Conservation (phyloP, 37 sponge, comb jelly and placozoan genomes). For the Hexactinellida sp. region DNA sequence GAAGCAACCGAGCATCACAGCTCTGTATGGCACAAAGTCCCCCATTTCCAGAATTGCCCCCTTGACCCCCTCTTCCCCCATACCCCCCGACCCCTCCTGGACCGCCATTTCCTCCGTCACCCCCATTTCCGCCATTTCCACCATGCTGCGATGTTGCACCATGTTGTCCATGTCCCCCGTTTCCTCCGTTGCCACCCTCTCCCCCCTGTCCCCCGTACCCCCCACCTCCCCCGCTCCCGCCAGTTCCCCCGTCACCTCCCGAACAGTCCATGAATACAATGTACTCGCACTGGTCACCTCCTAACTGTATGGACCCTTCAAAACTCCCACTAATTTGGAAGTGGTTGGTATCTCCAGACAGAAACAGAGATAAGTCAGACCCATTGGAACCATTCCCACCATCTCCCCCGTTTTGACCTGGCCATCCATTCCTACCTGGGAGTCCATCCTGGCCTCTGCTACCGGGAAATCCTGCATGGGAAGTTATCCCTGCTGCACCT, state of each 20-base stretch:
- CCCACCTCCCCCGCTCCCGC: constrained; percentile 59
- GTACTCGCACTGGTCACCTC: constrained; percentile 38
- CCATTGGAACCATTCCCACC: constrained; percentile 52
- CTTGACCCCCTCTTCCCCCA: constrained; percentile 18
- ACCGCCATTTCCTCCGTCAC: constrained; percentile 58
- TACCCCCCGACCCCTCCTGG: constrained; percentile 19
- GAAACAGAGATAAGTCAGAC: constrained; percentile 42
- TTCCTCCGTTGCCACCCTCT: constrained; percentile 41
- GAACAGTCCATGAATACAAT: constrained; percentile 42
- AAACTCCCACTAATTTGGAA: constrained; percentile 31
- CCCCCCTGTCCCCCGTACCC: constrained; percentile 54
- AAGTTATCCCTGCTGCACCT: constrained; percentile 32
- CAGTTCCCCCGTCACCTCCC: constrained; percentile 65
- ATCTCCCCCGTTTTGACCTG: constrained; percentile 28
- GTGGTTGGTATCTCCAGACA: constrained; percentile 36
- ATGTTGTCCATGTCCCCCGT: constrained; percentile 25
- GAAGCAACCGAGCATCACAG: constrained; percentile 12
- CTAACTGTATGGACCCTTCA: constrained; percentile 33
- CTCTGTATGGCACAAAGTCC: constrained; percentile 19
- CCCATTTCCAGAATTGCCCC: background rate
- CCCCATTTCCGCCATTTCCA: constrained; percentile 59
- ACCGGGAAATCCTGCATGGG: constrained; percentile 22
- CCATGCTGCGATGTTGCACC: constrained; percentile 38
- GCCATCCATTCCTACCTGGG: constrained; percentile 28
- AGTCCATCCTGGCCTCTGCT: constrained; percentile 36